These are phyloP conservation scores for Strix uralensis DNA, from an alignment of 2,113 vertebrate species.

Conservation along the genomic window DNA sequence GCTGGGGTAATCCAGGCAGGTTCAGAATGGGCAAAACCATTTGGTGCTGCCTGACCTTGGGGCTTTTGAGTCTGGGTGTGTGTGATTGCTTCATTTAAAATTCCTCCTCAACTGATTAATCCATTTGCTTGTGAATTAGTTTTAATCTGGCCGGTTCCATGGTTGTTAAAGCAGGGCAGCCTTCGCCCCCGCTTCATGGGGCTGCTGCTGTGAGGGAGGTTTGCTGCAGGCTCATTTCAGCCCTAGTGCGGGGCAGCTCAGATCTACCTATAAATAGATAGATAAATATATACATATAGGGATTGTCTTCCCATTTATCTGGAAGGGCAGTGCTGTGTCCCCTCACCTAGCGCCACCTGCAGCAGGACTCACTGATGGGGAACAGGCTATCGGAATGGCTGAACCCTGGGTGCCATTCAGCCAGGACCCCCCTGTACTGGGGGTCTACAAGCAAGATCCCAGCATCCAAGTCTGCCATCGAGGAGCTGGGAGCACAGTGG, in stretches of 20 bases:
- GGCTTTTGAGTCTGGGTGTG: not conserved
- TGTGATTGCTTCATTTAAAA: not conserved
- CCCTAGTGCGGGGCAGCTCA: rapidly evolving
- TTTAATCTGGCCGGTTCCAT: not conserved
- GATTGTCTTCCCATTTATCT: not conserved
- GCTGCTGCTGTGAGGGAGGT: not conserved
- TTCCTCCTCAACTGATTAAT: not conserved
- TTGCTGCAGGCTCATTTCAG: not conserved
- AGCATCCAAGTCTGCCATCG: rapidly evolving
- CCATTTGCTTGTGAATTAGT: not conserved
- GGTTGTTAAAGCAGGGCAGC: not conserved
- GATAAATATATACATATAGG: too few relatives aligned
- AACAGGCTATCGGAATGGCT: not conserved
- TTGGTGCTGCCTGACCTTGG: not conserved
- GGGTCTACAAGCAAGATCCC: not conserved
- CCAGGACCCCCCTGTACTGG: not conserved
- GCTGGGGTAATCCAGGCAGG: not conserved
- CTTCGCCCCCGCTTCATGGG: rapidly evolving
- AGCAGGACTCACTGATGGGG: not conserved
- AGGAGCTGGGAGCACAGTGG: not conserved
- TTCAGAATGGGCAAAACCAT: not conserved
- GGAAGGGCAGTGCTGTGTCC: not conserved
- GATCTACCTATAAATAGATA: not conserved
- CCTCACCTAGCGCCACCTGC: rapidly evolving
- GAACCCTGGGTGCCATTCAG: not conserved